Percentiles rank a stretch among this genome's conserved stretches.
Evolutionary conservation across 2,888 invertebrate genomes (phyloP).

Genomic region (Cephus sareptanus): DNA sequence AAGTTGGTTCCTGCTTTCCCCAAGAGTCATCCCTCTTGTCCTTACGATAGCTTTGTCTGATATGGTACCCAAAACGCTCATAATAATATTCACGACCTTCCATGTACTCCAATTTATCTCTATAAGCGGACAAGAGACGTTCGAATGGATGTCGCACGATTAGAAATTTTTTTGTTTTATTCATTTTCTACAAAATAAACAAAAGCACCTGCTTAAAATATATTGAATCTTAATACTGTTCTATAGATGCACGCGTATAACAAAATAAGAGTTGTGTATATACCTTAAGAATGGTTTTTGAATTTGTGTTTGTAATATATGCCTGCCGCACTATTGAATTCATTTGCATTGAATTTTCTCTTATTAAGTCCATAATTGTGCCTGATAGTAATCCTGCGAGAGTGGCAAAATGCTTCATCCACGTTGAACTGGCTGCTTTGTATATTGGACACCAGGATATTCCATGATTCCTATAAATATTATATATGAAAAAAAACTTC

Average conservation of each 20-base stretch:
- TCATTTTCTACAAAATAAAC: conserved; percentile 39
- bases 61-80: conserved; percentile 54
- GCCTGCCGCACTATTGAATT: conserved; percentile 51
- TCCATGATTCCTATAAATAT: conserved; percentile 42
- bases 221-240: background rate
- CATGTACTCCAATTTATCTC: conserved; percentile 67
- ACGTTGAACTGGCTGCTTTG: conserved; percentile 58
- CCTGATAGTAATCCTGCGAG: conserved; percentile 44
- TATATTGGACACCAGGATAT: conserved; percentile 61
- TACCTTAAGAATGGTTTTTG: conserved; percentile 38
- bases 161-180: conserved; percentile 50
- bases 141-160: conserved; percentile 70
- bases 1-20: conserved; percentile 52
- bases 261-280: background rate
- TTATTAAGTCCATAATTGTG: conserved; percentile 35
- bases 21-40: conserved; percentile 29
- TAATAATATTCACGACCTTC: conserved; percentile 57
- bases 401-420: conserved; percentile 57
- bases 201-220: background rate
- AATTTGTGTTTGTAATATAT: conserved; percentile 40
- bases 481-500: background rate
- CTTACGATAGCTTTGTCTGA: conserved; percentile 48
- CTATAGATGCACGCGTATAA: background rate
- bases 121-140: conserved; percentile 68
- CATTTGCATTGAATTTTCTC: conserved; percentile 41